Evolutionary conservation across 2,888 invertebrate genomes (phyloP).

Genomic region (Noctua pronuba): DNA sequence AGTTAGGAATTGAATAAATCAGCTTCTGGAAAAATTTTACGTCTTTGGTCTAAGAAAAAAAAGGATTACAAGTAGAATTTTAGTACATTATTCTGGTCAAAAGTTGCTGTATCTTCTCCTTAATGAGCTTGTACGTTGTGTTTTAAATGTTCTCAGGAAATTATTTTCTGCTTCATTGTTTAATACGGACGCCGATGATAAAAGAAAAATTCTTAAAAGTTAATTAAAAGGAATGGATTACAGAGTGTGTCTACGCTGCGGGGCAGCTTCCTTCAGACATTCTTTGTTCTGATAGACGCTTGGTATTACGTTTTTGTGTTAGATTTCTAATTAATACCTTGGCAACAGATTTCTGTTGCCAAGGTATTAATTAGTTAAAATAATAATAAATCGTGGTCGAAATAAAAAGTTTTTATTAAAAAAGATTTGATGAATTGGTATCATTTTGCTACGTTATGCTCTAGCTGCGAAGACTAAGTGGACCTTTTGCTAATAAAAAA

Average conservation of each 20-base stretch:
- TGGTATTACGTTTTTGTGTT: not conserved
- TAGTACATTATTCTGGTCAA: slow-evolving; percentile 44
- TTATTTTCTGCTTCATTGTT: slow-evolving; percentile 31
- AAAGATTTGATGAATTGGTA: not conserved
- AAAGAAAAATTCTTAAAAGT: not conserved
- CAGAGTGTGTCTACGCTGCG: not conserved
- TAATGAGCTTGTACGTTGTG: slow-evolving; percentile 34
- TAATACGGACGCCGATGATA: not conserved
- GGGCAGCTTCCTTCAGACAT: not conserved
- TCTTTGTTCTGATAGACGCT: not conserved
- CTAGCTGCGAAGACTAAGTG: no score
- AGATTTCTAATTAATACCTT: no score
- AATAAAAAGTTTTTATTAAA: not conserved
- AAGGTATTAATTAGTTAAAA: not conserved
- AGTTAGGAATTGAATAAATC: not conserved
- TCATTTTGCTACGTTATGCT: not conserved
- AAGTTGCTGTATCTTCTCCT: slow-evolving; percentile 25
- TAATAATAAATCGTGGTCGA: not conserved
- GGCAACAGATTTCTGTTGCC: not conserved
- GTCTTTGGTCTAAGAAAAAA: slow-evolving; percentile 25
- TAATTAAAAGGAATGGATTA: slow-evolving; percentile 36
- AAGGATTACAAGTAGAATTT: slow-evolving; percentile 49
- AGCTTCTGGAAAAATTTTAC: slow-evolving; percentile 9
- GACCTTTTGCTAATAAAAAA: not conserved
- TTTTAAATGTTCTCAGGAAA: slow-evolving; percentile 27